Percentiles rank a stretch among this genome's conserved stretches.
phyloP scores from a whole-genome alignment of 2,113 vertebrate genomes.

The Saimiri boliviensis region DNA sequence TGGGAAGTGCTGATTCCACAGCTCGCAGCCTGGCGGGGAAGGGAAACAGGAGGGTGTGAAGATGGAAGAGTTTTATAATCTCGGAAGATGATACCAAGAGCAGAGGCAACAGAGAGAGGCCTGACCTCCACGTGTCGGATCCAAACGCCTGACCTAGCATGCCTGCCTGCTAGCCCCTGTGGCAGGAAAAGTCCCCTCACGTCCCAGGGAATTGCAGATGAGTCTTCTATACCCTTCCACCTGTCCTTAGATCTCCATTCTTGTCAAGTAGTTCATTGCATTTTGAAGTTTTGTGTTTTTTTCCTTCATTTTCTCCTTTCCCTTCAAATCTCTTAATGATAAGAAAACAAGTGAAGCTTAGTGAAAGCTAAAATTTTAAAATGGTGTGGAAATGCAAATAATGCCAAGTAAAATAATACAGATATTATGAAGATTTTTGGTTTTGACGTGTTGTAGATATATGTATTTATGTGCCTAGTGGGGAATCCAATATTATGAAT shows the following conservation, averaged over 20 bases:
- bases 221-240: conserved; percentile 45
- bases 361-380: conserved; percentile 89
- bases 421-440: conserved; percentile 91
- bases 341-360: conserved; percentile 85
- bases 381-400: conserved; percentile 93
- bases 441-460: conserved; percentile 97
- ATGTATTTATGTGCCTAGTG: conserved; percentile 97
- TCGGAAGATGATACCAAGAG: conserved; percentile 14
- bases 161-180: conserved; percentile 41
- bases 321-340: conserved; percentile 80
- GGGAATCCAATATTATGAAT: conserved; percentile 89
- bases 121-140: conserved; percentile 2
- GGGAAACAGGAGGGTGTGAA: not conserved
- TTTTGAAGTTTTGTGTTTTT: conserved; percentile 76
- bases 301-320: conserved; percentile 51
- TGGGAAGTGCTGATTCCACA: not conserved
- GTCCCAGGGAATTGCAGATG: conserved; percentile 63
- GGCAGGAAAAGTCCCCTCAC: conserved; percentile 63
- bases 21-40: not conserved
- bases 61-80: not conserved
- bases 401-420: conserved; percentile 87
- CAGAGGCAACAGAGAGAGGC: not conserved
- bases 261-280: conserved; percentile 80
- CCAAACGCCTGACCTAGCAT: not conserved
- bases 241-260: conserved; percentile 71